phyloP scores from a whole-genome alignment of 1,140 invertebrate species.

The Brachionus sp. region DNA sequence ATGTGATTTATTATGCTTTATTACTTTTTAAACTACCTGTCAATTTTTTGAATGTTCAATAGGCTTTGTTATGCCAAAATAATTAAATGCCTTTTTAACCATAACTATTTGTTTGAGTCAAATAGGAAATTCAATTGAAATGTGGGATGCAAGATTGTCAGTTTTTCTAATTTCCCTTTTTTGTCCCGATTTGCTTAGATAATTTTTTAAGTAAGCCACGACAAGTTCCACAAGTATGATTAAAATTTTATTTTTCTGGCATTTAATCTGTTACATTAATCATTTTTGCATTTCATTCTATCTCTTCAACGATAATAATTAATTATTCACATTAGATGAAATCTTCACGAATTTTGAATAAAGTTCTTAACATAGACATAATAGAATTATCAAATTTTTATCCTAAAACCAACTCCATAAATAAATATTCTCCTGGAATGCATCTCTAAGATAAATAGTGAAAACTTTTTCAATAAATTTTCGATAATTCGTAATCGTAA shows the following conservation, averaged over 20 bases:
- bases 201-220: background rate
- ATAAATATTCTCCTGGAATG: background rate
- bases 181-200: background rate
- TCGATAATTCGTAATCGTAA: background rate
- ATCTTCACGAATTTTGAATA: background rate
- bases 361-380: background rate
- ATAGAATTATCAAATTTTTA: slow-evolving; percentile 12
- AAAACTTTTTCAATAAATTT: background rate
- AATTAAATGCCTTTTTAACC: background rate
- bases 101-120: background rate
- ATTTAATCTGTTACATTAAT: slow-evolving; percentile 2
- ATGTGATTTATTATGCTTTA: background rate
- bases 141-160: background rate
- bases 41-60: background rate
- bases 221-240: background rate
- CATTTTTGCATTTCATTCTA: background rate
- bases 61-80: background rate
- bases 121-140: background rate
- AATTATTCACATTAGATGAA: slow-evolving; percentile 19
- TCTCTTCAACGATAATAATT: slow-evolving; percentile 15
- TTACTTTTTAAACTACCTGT: background rate
- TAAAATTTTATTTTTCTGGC: background rate
- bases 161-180: background rate
- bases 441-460: background rate
- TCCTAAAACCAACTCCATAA: background rate